These are phyloP conservation scores for Laspeyria flexula DNA, from an alignment of 2,888 invertebrate species.

Conservation along the genomic window DNA sequence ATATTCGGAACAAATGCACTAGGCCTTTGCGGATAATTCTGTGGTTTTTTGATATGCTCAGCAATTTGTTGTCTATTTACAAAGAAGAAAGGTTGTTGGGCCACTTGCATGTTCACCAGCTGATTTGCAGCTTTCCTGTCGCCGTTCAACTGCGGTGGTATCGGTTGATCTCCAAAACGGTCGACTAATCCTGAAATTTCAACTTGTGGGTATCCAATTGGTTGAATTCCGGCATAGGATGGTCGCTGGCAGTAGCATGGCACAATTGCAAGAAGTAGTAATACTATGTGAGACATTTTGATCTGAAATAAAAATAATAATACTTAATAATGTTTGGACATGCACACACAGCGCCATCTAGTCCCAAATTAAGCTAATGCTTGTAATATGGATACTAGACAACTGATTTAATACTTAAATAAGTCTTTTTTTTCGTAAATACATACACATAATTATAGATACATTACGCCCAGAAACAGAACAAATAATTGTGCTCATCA, in stretches of 20 bases:
- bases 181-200: constrained; percentile 11
- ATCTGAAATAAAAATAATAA: constrained; percentile 19
- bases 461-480: too few species aligned
- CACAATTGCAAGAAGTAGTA: constrained; percentile 18
- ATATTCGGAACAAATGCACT: constrained; percentile 6
- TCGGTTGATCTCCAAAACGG: constrained; percentile 11
- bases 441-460: too few species aligned
- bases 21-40: constrained; percentile 32
- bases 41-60: constrained; percentile 28
- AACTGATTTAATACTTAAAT: too few species aligned
- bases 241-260: constrained; percentile 80
- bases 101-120: constrained; percentile 38
- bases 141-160: constrained; percentile 38
- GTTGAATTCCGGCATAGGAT: constrained; percentile 75
- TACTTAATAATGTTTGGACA: too few species aligned
- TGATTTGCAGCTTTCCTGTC: constrained; percentile 52
- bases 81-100: constrained; percentile 35
- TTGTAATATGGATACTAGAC: too few species aligned
- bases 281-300: constrained; percentile 14
- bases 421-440: too few species aligned
- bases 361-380: too few species aligned
- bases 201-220: constrained; percentile 29
- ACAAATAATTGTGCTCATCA: too few species aligned
- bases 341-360: too few species aligned
- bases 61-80: constrained; percentile 54